Evolutionary conservation across 1,140 invertebrate genomes (phyloP).

Genomic region (Brachionus rotundiformis): DNA sequence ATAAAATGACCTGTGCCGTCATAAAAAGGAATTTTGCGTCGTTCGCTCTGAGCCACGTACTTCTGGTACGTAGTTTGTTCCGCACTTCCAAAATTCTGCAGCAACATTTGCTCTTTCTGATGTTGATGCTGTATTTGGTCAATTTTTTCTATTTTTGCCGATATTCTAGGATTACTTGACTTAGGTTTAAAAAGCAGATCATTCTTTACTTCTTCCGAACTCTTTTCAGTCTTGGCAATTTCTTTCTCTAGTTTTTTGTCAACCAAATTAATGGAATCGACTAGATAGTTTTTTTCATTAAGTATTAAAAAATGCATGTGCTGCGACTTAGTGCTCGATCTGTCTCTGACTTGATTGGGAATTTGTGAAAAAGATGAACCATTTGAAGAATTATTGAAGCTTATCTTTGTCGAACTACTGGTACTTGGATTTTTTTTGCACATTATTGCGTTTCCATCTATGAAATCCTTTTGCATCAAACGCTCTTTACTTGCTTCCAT

Average conservation of each 20-base stretch:
- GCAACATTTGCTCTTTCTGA: slow-evolving; percentile 45
- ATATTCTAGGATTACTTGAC: slow-evolving; percentile 12
- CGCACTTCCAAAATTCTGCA: neutral
- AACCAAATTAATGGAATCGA: neutral
- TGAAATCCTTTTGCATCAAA: neutral
- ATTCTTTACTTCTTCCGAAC: neutral
- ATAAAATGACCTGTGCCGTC: slow-evolving; percentile 57
- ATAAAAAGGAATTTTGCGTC: neutral
- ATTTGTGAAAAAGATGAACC: slow-evolving; percentile 9
- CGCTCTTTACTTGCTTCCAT: neutral
- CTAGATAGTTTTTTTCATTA: slow-evolving; percentile 5
- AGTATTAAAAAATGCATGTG: slow-evolving; percentile 15
- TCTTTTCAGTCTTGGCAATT: neutral
- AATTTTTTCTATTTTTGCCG: slow-evolving; percentile 40
- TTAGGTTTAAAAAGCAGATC: slow-evolving; percentile 30
- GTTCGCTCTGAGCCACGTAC: neutral
- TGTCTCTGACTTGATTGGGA: neutral
- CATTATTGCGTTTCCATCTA: neutral
- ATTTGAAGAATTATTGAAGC: slow-evolving; percentile 6
- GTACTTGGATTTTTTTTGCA: neutral
- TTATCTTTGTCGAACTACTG: slow-evolving; percentile 5
- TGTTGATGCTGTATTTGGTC: slow-evolving; percentile 42
- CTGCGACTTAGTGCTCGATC: slow-evolving; percentile 21
- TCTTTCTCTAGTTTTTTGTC: neutral
- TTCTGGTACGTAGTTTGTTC: slow-evolving; percentile 1